These are phyloP conservation scores for Halocynthia roretzi DNA, from an alignment of 23 tunicate species.

Conservation along the genomic window DNA sequence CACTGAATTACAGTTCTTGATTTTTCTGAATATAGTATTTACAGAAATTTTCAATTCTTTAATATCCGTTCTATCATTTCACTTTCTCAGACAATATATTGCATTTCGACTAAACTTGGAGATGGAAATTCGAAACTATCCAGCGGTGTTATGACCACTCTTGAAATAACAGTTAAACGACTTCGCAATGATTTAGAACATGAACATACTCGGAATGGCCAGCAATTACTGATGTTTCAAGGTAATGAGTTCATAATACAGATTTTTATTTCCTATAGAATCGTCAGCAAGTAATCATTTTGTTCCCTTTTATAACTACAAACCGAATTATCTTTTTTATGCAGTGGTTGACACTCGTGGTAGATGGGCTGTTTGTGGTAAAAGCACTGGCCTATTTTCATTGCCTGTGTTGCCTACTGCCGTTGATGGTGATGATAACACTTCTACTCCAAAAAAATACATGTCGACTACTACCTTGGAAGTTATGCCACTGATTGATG, in stretches of 20 bases:
- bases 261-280: not conserved
- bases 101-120: constrained; percentile 24
- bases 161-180: constrained; percentile 44
- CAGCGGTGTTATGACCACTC: constrained; percentile 62
- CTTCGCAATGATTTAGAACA: constrained; percentile 55
- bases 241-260: constrained; percentile 27
- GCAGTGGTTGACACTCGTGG: constrained; percentile 89
- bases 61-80: not conserved
- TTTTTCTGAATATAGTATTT: not conserved
- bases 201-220: constrained; percentile 61
- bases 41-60: not conserved
- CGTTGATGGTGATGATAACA: not conserved
- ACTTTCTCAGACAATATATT: constrained; percentile 59
- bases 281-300: not conserved
- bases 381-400: constrained; percentile 64
- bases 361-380: constrained; percentile 94
- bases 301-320: not conserved
- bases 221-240: constrained; percentile 82
- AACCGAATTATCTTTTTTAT: not conserved
- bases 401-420: constrained; percentile 8
- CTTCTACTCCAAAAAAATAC: not conserved
- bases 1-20: no score
- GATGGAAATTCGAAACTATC: constrained; percentile 13
- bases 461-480: constrained; percentile 43
- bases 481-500: constrained; percentile 71